These are phyloP conservation scores for Odontocerum albicorne DNA, from an alignment of 2,888 invertebrate genomes.

Conservation along the genomic window DNA sequence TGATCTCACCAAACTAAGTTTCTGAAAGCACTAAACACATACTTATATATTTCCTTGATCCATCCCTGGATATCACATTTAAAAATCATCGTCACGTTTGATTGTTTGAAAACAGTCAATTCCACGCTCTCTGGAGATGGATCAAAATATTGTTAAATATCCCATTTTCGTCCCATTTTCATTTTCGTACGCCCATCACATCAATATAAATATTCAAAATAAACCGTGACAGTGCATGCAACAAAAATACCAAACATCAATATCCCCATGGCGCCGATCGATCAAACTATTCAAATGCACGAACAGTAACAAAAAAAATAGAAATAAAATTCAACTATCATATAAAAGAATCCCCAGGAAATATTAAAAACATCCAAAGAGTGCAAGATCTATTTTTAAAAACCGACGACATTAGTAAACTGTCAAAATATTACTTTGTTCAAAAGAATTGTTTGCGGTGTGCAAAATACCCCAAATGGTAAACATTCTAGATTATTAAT, in stretches of 20 bases:
- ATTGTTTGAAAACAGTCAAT: too few species aligned
- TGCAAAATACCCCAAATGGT: conserved; percentile 10
- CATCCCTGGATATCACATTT: too few species aligned
- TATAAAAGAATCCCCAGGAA: not conserved
- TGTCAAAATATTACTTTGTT: conserved; percentile 33
- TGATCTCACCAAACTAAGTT: too few species aligned
- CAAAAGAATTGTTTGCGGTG: conserved; percentile 22
- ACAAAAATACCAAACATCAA: conserved; percentile 3
- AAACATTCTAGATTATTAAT: conserved; percentile 33
- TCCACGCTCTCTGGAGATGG: not conserved
- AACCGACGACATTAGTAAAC: conserved; percentile 30
- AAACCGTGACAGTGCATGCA: conserved; percentile 13
- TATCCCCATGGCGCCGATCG: conserved; percentile 17
- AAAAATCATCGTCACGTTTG: too few species aligned
- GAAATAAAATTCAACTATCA: not conserved
- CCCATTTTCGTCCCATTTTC: not conserved
- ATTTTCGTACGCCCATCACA: not conserved
- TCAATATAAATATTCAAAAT: not conserved
- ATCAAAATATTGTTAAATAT: conserved; percentile 8
- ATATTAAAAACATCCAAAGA: conserved; percentile 1
- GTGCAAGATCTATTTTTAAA: conserved; percentile 1
- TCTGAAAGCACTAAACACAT: too few species aligned
- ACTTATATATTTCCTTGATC: too few species aligned
- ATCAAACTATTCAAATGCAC: conserved; percentile 13
- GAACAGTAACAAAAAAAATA: not conserved